A percentile compares a stretch with the other conserved stretches of the same genome.
Conservation (phyloP, 2,888 invertebrate genomes). For the Chrysomela aeneicollis region DNA sequence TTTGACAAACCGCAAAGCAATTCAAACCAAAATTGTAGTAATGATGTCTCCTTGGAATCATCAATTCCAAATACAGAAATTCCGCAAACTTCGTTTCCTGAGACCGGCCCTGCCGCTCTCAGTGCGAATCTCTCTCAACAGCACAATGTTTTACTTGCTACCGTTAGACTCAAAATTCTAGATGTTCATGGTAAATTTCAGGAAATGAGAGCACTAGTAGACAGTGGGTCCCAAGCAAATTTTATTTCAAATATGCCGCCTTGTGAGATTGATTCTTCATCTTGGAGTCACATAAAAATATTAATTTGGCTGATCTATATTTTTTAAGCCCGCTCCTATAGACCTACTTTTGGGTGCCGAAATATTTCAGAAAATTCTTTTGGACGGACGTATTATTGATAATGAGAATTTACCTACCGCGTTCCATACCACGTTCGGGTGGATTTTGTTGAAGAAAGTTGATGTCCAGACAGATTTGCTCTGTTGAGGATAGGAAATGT, state of each 20-base stretch:
- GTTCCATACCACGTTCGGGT: constrained; percentile 9
- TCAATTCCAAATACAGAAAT: not conserved
- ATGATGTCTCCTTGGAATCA: not conserved
- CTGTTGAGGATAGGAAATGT: constrained; percentile 1
- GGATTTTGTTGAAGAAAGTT: constrained; percentile 11
- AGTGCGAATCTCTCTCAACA: not conserved
- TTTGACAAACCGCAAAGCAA: constrained; percentile 8
- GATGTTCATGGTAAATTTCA: constrained; percentile 7
- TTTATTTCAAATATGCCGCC: constrained; percentile 12
- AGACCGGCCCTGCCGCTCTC: not conserved
- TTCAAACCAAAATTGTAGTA: not conserved
- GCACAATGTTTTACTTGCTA: constrained; percentile 11
- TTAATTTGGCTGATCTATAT: constrained; percentile 16
- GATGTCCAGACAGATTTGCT: not conserved
- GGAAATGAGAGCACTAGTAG: constrained; percentile 4
- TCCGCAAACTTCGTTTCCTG: constrained; percentile 1
- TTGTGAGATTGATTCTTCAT: constrained; percentile 6
- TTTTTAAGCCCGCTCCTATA: constrained; percentile 7
- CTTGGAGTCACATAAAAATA: constrained; percentile 13
- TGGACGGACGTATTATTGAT: too few species aligned
- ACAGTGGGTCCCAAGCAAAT: constrained; percentile 10
- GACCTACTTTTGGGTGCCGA: not conserved
- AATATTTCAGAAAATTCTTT: constrained; percentile 9
- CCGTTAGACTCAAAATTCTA: not conserved
- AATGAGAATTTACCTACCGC: constrained; percentile 8